A percentile compares a stretch with the other conserved stretches of the same genome.
Evolutionary conservation across 2,113 vertebrate genomes (phyloP).

Genomic region (Lepus timidus): DNA sequence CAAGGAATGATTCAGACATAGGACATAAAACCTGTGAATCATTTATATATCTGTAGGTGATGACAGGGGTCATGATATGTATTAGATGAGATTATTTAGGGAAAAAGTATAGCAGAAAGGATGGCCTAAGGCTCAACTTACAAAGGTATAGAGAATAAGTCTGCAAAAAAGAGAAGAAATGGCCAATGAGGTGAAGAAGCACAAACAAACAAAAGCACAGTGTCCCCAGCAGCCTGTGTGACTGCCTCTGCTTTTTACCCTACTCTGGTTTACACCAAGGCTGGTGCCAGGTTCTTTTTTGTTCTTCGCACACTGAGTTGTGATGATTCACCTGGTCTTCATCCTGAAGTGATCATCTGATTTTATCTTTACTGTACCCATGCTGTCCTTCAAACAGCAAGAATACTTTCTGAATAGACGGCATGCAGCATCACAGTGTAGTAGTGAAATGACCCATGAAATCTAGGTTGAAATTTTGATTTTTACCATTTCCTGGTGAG

Average conservation of each 20-base stretch:
- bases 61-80: background rate
- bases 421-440: background rate
- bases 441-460: background rate
- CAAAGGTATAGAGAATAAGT: background rate
- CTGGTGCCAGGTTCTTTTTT: background rate
- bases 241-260: background rate
- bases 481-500: background rate
- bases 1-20: background rate
- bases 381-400: background rate
- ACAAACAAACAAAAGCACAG: background rate
- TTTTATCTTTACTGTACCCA: background rate
- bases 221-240: background rate
- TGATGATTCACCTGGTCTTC: background rate
- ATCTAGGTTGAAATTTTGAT: background rate
- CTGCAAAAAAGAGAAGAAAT: background rate
- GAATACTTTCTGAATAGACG: background rate
- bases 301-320: background rate
- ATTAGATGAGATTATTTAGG: background rate
- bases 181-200: background rate
- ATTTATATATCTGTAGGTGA: background rate
- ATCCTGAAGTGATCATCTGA: background rate
- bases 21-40: background rate
- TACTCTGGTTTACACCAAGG: background rate
- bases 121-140: background rate
- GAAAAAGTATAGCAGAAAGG: background rate